These are phyloP conservation scores for Mastigias papua DNA, from an alignment of 30 jellyfish, hydroid and myxozoan species.

Conservation along the genomic window DNA sequence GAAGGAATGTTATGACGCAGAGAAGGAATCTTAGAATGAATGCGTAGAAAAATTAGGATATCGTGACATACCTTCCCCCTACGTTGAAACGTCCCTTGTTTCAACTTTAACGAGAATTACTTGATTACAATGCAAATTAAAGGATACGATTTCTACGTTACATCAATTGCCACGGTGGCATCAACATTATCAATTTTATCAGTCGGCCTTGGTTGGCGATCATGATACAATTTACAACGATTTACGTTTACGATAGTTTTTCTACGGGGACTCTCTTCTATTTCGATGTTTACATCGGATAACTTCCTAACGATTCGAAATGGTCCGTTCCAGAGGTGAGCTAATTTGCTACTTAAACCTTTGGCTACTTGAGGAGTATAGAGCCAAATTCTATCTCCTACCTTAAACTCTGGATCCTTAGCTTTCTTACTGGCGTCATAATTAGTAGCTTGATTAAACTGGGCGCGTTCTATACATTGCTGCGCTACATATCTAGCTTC, in stretches of 20 bases:
- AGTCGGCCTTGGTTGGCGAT: constrained; percentile 64
- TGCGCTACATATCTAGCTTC: constrained; percentile 72
- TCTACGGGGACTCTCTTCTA: constrained; percentile 56
- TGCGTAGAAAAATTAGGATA: neutral
- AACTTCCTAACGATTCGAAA: constrained; percentile 54
- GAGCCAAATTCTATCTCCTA: constrained; percentile 80
- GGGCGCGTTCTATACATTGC: constrained; percentile 67
- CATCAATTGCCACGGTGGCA: constrained; percentile 15
- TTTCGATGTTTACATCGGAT: constrained; percentile 56
- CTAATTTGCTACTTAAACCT: constrained; percentile 61
- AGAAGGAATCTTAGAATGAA: neutral
- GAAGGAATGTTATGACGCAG: neutral
- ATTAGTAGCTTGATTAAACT: constrained; percentile 24
- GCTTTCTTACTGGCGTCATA: constrained; percentile 55
- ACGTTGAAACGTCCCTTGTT: constrained; percentile 49
- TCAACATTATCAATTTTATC: constrained; percentile 55
- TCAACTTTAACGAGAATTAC: neutral
- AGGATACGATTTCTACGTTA: neutral
- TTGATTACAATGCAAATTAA: neutral
- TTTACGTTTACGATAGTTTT: constrained; percentile 59
- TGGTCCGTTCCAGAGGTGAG: constrained; percentile 72
- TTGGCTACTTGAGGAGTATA: constrained; percentile 47
- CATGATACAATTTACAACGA: constrained; percentile 42
- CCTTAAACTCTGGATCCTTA: constrained; percentile 34
- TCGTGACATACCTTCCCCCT: constrained; percentile 42